phyloP scores from a whole-genome alignment of 2,888 invertebrate genomes.

The Scaptodrosophila latifasciaeformis region DNA sequence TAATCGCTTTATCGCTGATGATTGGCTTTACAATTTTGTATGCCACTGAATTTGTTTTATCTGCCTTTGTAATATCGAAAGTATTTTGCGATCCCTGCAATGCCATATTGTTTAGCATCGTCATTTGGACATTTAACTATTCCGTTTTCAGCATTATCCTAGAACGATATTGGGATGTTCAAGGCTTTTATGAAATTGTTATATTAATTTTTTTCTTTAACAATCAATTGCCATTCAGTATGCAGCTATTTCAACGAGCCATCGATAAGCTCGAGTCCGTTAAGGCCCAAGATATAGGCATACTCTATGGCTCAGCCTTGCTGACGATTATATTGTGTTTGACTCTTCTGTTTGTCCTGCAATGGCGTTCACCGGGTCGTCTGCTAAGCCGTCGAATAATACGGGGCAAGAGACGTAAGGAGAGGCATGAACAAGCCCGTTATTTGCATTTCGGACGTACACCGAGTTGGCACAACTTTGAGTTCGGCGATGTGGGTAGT shows the following conservation, averaged over 20 bases:
- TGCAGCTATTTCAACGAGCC: constrained; percentile 40
- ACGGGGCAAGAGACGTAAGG: constrained; percentile 1
- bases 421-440: not conserved
- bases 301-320: constrained; percentile 31
- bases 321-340: too few species aligned
- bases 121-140: constrained; percentile 57
- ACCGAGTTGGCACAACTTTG: constrained; percentile 55
- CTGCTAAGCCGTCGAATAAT: constrained; percentile 36
- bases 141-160: constrained; percentile 52
- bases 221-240: constrained; percentile 49
- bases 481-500: constrained; percentile 52
- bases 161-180: constrained; percentile 36
- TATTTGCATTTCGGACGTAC: constrained; percentile 16
- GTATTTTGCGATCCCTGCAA: constrained; percentile 38
- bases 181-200: constrained; percentile 30
- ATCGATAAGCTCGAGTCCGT: constrained; percentile 16
- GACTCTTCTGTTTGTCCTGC: constrained; percentile 33
- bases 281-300: not conserved
- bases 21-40: constrained; percentile 40
- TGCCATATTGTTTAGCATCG: constrained; percentile 42
- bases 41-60: constrained; percentile 44
- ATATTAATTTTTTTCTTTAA: constrained; percentile 52
- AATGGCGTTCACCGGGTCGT: constrained; percentile 43
- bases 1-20: constrained; percentile 19
- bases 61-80: constrained; percentile 47